Evolutionary conservation across 2,797 vertebrate genomes (phyloP).

Genomic region (Philypnodon macrostomus): DNA sequence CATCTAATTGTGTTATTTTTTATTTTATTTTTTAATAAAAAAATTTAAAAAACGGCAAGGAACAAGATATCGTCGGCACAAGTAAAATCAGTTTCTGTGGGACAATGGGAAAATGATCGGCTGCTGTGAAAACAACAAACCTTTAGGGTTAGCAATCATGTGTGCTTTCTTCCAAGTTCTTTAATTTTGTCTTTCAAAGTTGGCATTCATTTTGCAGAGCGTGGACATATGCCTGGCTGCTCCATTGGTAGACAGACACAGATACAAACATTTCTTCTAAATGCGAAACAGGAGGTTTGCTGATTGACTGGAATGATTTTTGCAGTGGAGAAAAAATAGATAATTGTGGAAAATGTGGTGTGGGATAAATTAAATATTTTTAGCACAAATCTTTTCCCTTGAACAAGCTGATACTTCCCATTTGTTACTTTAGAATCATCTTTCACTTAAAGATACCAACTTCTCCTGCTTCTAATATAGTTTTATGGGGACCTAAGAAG

Average conservation of each 20-base stretch:
- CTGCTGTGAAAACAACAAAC: too few relatives aligned
- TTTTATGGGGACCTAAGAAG: conserved; percentile 23
- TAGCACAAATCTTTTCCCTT: not conserved
- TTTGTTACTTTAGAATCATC: conserved; percentile 7
- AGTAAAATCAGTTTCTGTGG: not conserved
- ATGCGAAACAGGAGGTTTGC: conserved; percentile 3
- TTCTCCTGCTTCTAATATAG: conserved; percentile 11
- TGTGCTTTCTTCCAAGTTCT: too few relatives aligned
- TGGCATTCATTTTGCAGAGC: conserved; percentile 30
- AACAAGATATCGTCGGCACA: conserved; percentile 33
- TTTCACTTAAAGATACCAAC: conserved; percentile 24
- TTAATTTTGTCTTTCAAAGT: conserved; percentile 25
- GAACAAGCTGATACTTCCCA: conserved; percentile 16
- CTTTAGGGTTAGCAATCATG: conserved; percentile 17
- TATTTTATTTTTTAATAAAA: too few relatives aligned
- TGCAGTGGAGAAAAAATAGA: conserved; percentile 3
- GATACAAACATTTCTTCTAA: conserved; percentile 17
- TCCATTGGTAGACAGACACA: conserved; percentile 23
- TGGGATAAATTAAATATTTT: not conserved
- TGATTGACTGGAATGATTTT: not conserved
- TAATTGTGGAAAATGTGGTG: conserved; percentile 3
- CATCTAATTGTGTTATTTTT: too few relatives aligned
- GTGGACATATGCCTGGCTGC: conserved; percentile 1
- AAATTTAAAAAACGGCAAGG: conserved; percentile 6
- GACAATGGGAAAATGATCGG: conserved; percentile 38